phyloP scores from a whole-genome alignment of 2,797 vertebrate genomes.

The Sebastes miniatus region DNA sequence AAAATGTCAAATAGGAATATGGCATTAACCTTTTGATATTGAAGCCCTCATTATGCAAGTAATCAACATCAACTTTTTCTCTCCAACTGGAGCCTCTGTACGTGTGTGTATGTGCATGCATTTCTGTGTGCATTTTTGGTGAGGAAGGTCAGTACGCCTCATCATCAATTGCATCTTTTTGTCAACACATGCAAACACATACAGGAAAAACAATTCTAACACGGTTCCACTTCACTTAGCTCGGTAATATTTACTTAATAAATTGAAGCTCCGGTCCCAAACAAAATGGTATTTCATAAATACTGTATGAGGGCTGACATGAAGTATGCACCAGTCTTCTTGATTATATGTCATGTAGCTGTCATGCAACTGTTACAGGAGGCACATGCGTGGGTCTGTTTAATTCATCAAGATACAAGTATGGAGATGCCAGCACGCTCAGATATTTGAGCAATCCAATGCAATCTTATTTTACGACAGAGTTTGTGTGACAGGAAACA shows the following conservation, averaged over 20 bases:
- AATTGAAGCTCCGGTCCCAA: conserved; percentile 17
- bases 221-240: conserved; percentile 24
- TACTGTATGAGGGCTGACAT: conserved; percentile 17
- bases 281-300: conserved; percentile 25
- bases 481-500: background rate
- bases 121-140: background rate
- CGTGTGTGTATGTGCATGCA: background rate
- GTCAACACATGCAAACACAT: background rate
- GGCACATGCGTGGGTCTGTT: background rate
- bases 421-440: background rate
- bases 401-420: conserved; percentile 16
- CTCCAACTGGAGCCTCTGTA: background rate
- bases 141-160: background rate
- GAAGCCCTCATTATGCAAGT: conserved; percentile 59
- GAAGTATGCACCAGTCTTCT: background rate
- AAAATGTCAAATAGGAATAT: conserved; percentile 76
- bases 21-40: conserved; percentile 68
- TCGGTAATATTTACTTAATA: conserved; percentile 25
- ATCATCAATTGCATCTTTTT: conserved; percentile 16
- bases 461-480: background rate
- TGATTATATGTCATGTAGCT: conserved; percentile 28
- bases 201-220: conserved; percentile 2
- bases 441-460: background rate
- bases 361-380: background rate
- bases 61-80: conserved; percentile 34